Evolutionary conservation across 2,113 vertebrate species (phyloP).

Genomic region (Ia io): DNA sequence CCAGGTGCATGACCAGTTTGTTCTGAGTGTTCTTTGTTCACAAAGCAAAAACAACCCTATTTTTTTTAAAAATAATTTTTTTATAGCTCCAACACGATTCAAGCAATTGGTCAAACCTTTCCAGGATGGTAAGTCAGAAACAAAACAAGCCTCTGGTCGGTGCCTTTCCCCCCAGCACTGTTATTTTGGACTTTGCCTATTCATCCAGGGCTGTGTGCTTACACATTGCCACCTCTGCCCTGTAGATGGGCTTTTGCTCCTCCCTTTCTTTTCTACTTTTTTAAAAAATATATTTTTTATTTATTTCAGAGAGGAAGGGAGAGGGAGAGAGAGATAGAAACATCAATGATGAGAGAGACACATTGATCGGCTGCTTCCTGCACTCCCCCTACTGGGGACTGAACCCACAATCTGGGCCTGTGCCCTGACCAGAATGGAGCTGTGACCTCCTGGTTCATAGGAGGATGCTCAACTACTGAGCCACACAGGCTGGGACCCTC

Average conservation of each 20-base stretch:
- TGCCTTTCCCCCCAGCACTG: not conserved
- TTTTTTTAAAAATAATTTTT: not conserved
- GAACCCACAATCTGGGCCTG: too few species aligned
- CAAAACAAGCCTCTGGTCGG: not conserved
- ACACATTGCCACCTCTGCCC: not conserved
- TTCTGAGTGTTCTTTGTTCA: not conserved
- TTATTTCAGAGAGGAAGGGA: too few species aligned
- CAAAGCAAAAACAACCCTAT: not conserved
- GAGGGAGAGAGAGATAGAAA: too few species aligned
- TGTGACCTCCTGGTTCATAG: too few species aligned
- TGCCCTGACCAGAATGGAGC: too few species aligned
- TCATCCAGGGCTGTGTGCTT: not conserved
- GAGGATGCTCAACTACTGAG: too few species aligned
- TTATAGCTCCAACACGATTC: not conserved
- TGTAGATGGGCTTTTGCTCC: not conserved
- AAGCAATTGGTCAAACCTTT: not conserved
- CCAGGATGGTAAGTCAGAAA: not conserved
- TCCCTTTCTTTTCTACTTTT: not conserved
- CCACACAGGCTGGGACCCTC: not conserved
- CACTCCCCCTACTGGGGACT: too few species aligned
- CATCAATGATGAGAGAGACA: too few species aligned
- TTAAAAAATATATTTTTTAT: too few species aligned
- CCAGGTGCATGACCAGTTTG: not conserved
- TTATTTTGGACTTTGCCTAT: not conserved
- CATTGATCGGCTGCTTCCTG: too few species aligned